These are phyloP conservation scores for Strigamia crassipes DNA, from an alignment of 2,888 invertebrate genomes.

Conservation along the genomic window DNA sequence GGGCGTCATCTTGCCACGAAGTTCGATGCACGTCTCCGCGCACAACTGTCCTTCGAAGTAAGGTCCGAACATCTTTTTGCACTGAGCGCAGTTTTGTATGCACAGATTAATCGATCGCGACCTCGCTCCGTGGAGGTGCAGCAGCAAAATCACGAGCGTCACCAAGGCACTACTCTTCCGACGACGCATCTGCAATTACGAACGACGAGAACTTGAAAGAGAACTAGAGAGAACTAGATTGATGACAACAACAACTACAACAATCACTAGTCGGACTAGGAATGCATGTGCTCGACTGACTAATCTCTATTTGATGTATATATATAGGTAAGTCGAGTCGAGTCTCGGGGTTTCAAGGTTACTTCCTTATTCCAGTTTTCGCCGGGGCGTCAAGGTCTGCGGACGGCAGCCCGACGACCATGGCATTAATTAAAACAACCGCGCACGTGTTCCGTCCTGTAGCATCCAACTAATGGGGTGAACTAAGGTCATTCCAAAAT, in stretches of 20 bases:
- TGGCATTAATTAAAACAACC: neutral
- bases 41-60: constrained; percentile 86
- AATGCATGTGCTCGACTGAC: neutral
- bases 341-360: neutral
- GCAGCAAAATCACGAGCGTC: neutral
- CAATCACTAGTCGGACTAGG: too few relatives aligned
- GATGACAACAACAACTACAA: neutral
- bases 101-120: constrained; percentile 48
- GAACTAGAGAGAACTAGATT: too few relatives aligned
- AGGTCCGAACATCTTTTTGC: constrained; percentile 83
- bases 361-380: constrained; percentile 25
- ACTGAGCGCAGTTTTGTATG: constrained; percentile 80
- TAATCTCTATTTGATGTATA: neutral
- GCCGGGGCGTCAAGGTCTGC: neutral
- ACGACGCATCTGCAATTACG: neutral
- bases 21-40: constrained; percentile 81
- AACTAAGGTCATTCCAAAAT: neutral
- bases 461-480: neutral
- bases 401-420: neutral
- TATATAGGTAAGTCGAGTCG: constrained; percentile 8
- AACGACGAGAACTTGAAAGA: neutral
- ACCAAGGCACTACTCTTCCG: neutral
- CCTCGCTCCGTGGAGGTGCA: neutral
- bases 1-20: constrained; percentile 79
- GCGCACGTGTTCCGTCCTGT: neutral